Evolutionary conservation across 2,113 vertebrate genomes (phyloP).

Genomic region (Elanus axillaris): DNA sequence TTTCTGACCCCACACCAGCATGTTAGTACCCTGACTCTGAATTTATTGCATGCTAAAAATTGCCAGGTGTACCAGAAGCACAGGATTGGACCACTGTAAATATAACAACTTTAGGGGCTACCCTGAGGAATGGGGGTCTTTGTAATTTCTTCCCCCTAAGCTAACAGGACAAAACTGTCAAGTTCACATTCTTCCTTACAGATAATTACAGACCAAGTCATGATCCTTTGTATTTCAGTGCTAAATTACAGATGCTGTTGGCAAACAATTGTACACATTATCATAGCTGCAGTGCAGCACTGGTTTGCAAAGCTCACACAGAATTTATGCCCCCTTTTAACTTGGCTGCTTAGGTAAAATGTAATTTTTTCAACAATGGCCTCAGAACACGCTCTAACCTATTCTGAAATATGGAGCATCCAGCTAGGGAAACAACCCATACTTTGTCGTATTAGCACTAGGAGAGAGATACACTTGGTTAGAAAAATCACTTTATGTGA

Average conservation of each 20-base stretch:
- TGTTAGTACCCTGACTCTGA: not conserved
- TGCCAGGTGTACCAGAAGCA: not conserved
- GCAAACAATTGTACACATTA: not conserved
- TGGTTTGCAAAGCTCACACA: not conserved
- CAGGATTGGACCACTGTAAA: not conserved
- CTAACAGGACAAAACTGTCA: not conserved
- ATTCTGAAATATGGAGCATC: not conserved
- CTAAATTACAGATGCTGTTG: not conserved
- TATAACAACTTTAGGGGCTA: not conserved
- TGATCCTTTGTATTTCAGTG: not conserved
- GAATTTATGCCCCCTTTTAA: constrained; percentile 6
- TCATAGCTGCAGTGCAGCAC: not conserved
- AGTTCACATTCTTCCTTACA: not conserved
- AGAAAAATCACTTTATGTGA: not conserved
- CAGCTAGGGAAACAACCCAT: not conserved
- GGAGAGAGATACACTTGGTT: not conserved
- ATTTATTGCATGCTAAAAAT: not conserved
- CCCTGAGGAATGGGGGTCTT: not conserved
- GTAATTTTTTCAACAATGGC: not conserved
- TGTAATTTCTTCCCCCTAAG: not conserved
- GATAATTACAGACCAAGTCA: not conserved
- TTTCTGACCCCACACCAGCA: not conserved
- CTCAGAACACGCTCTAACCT: constrained; percentile 16
- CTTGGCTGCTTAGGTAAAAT: not conserved
- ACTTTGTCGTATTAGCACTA: not conserved